Base-by-base conservation (phyloP, 2,888 invertebrate genomes). In the Achlya flavicornis region DNA sequence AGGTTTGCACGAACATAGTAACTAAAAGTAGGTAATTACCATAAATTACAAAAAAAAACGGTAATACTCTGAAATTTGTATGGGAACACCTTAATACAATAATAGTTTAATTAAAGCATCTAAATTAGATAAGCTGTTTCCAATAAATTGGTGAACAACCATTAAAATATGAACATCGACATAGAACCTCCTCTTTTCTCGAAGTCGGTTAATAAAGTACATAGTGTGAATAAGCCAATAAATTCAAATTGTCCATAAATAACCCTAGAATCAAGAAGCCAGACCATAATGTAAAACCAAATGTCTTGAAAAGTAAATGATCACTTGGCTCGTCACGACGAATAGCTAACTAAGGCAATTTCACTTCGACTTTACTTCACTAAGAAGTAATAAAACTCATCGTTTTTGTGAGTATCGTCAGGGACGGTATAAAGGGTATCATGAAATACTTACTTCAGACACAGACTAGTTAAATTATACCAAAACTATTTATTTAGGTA, bases 291-390 rank as follows among this genome's bases (percentile, higher is more conserved):
- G 16, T 16, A 10, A 19, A 19, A 53, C 8, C 53, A 53, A 53
- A 53, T 53, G 53, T 8, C 60, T 53, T 58, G 43, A 64, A 66
- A 65, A 67, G 46, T 57, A 58, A 43, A 32, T 48, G 46, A 61
- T 63, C 68, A 68, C 66, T 74, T 68, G 64, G 64, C 59, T 64
- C 60, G 43, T 48, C 61, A 58, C 59, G 61, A 69, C 69, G 66
- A 77, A 74, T 67, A 66, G 65, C 66, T 57, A 74, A 72, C 67
- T 72, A 64, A 70, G 75, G 73, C 70, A 61, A 74, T 75, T 74
- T 68, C 65, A 70, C 67, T 75, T 69, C 61, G 63, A 69, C 67
- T 68, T 64, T 69, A 72, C 68, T 73, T 66, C 61, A 69, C 66
- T 72, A 67, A 53, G 53, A 16, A 19, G 19, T 19, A 53, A 53